phyloP scores from a whole-genome alignment of 35 echinoderm and acorn worm genomes.

The Acanthaster planci region DNA sequence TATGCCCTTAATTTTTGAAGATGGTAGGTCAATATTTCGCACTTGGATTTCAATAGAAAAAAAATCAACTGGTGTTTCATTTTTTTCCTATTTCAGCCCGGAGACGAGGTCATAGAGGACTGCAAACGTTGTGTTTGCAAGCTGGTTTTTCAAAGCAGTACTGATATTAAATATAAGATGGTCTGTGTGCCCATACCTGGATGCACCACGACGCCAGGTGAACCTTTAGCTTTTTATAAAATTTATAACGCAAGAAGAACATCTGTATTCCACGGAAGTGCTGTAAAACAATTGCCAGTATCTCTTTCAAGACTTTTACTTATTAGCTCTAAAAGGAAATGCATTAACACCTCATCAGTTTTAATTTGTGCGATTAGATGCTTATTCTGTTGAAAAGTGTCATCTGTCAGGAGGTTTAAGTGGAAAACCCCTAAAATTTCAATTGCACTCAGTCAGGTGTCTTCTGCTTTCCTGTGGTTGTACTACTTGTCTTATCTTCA shows the following conservation, averaged over 20 bases:
- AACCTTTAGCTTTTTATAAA: no score
- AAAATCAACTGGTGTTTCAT: background rate
- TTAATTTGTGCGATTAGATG: background rate
- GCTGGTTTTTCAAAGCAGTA: background rate
- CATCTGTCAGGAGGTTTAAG: background rate
- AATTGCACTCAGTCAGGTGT: background rate
- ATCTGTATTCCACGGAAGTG: no score
- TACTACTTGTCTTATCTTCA: background rate
- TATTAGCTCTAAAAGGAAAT: background rate
- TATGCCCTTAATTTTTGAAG: background rate
- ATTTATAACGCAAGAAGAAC: no score
- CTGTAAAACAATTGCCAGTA: no score
- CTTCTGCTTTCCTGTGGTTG: background rate
- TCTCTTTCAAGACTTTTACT: no score
- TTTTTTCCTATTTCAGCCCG: background rate
- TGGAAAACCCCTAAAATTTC: background rate
- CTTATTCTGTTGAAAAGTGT: background rate
- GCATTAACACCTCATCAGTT: no score
- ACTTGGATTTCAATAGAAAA: background rate
- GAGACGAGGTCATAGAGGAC: background rate
- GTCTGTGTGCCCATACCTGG: background rate
- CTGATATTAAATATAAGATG: background rate
- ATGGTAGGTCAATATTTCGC: background rate
- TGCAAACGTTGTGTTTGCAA: background rate
- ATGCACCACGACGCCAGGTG: slow-evolving; percentile 2